phyloP scores from a whole-genome alignment of 2,113 vertebrate species.

The Athene cunicularia region DNA sequence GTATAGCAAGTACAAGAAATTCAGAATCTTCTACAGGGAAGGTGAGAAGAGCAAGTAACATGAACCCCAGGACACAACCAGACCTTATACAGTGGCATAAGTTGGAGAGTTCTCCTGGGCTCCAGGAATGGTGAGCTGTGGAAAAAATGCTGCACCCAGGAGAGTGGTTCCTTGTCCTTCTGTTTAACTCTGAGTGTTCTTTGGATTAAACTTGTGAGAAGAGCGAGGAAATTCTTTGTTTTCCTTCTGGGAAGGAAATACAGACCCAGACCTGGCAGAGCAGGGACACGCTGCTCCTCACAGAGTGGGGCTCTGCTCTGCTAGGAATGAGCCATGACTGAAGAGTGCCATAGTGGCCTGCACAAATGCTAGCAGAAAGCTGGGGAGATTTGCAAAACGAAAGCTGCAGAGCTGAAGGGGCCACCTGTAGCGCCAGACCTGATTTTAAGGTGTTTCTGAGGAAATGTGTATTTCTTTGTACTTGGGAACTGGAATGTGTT shows the following conservation, averaged over 20 bases:
- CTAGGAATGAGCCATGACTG: accelerated
- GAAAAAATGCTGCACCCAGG: neutral
- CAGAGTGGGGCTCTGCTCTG: accelerated
- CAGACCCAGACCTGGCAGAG: neutral
- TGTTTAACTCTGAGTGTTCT: accelerated
- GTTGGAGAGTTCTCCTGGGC: neutral
- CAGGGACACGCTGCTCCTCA: accelerated
- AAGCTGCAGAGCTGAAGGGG: neutral
- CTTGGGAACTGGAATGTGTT: neutral
- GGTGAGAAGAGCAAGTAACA: neutral
- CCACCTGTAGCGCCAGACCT: neutral
- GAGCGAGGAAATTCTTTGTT: neutral
- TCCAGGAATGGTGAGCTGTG: accelerated
- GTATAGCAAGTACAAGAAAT: neutral
- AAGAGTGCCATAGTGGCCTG: neutral
- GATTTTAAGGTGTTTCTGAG: neutral
- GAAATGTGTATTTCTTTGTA: neutral
- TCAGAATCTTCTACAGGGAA: neutral
- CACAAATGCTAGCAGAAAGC: neutral
- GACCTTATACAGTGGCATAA: accelerated
- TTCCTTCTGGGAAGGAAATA: neutral
- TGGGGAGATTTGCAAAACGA: neutral
- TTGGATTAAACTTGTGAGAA: neutral
- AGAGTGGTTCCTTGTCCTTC: neutral
- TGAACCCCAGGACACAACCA: neutral